Evolutionary conservation across 2,888 invertebrate genomes (phyloP).

Genomic region (Nudaria mundana): DNA sequence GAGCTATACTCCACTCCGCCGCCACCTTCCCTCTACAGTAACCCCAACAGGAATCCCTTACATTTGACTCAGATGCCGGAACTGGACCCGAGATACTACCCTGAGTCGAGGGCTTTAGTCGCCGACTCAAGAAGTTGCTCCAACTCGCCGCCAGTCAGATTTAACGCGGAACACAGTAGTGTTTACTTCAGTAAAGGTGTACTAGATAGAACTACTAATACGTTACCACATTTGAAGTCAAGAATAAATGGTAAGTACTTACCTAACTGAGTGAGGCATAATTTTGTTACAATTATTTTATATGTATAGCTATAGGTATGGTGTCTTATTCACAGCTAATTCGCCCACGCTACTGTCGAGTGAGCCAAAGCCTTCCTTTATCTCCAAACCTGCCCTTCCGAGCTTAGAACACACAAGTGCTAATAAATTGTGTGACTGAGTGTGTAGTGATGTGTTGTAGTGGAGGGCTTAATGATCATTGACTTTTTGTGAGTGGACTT

Average conservation of each 20-base stretch:
- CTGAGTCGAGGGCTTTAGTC: slow-evolving; percentile 37
- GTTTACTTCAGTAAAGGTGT: slow-evolving; percentile 59
- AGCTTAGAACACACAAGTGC: slow-evolving; percentile 44
- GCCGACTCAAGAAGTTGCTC: slow-evolving; percentile 57
- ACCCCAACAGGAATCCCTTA: slow-evolving; percentile 58
- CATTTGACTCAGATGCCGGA: slow-evolving; percentile 66
- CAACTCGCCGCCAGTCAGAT: slow-evolving; percentile 65
- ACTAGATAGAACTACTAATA: slow-evolving; percentile 52
- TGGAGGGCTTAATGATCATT: slow-evolving; percentile 10
- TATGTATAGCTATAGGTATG: neutral
- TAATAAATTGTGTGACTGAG: slow-evolving; percentile 45
- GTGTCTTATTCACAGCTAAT: slow-evolving; percentile 39
- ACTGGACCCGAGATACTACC: slow-evolving; percentile 50
- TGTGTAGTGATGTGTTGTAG: slow-evolving; percentile 20
- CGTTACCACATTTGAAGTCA: slow-evolving; percentile 59
- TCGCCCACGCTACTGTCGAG: slow-evolving; percentile 39
- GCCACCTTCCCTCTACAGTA: slow-evolving; percentile 60
- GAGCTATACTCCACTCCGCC: slow-evolving; percentile 61
- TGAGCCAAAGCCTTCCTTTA: slow-evolving; percentile 43
- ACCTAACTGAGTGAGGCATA: no score
- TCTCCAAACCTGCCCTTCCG: slow-evolving; percentile 49
- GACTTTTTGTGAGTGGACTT: slow-evolving; percentile 8
- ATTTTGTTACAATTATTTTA: neutral
- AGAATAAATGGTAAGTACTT: slow-evolving; percentile 51
- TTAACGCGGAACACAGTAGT: slow-evolving; percentile 56